These are phyloP conservation scores for Lomographa bimaculata DNA, from an alignment of 2,888 invertebrate species.

Conservation along the genomic window DNA sequence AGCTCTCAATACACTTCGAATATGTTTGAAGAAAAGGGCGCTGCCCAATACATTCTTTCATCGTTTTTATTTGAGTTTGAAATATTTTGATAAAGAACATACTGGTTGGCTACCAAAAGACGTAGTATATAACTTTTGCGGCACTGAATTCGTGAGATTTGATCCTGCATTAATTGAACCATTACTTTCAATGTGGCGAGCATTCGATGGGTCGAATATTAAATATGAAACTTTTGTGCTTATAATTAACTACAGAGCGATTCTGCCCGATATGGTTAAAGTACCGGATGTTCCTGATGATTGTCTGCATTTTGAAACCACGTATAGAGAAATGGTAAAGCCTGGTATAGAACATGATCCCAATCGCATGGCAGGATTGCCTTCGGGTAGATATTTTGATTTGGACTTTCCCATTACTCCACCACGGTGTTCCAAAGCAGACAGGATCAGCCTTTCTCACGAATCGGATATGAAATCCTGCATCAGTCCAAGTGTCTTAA, in stretches of 20 bases:
- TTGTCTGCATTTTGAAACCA: conserved; percentile 64
- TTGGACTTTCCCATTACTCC: conserved; percentile 63
- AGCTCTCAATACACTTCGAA: conserved; percentile 68
- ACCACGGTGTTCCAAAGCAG: conserved; percentile 49
- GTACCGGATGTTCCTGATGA: conserved; percentile 56
- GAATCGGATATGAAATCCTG: conserved; percentile 64
- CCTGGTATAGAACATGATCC: conserved; percentile 48
- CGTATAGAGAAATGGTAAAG: conserved; percentile 69
- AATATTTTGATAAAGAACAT: conserved; percentile 61
- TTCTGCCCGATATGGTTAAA: conserved; percentile 65
- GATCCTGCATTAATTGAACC: conserved; percentile 75
- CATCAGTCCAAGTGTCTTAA: conserved; percentile 59
- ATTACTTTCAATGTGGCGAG: conserved; percentile 68
- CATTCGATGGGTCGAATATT: conserved; percentile 69
- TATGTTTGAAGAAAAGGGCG: conserved; percentile 52
- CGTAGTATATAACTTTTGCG: conserved; percentile 68
- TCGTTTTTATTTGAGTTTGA: conserved; percentile 56
- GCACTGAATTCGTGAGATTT: conserved; percentile 65
- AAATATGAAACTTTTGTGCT: conserved; percentile 77
- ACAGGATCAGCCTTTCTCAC: conserved; percentile 55
- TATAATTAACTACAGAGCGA: conserved; percentile 70
- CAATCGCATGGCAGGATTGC: conserved; percentile 59
- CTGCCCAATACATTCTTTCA: conserved; percentile 55
- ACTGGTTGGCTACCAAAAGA: conserved; percentile 72
- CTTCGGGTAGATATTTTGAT: conserved; percentile 71